These are phyloP conservation scores for Desmophyllum pertusum DNA, from an alignment of 92 coral and sea anemone genomes.

Conservation along the genomic window DNA sequence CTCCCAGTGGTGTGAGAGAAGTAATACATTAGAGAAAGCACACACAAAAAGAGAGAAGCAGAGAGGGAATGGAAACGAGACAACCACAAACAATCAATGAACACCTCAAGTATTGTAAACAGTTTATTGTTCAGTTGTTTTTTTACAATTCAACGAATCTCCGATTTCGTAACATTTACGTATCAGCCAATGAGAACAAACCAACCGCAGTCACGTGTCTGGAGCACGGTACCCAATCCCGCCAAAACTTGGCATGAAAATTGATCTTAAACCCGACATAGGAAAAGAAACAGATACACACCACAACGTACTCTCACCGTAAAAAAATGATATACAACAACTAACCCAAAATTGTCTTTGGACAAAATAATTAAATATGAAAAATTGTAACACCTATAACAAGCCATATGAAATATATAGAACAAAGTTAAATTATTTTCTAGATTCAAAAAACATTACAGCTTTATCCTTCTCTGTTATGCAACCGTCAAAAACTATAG, in stretches of 20 bases:
- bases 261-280: conserved; percentile 13
- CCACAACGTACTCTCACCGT: background rate
- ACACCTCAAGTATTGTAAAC: conserved; percentile 8
- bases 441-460: background rate
- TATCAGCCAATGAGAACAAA: conserved; percentile 22
- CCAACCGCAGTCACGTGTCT: conserved; percentile 1
- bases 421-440: background rate
- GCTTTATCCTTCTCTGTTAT: conserved; percentile 13
- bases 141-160: conserved; percentile 37
- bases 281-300: background rate
- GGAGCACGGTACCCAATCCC: conserved; percentile 3
- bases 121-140: conserved; percentile 25
- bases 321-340: conserved; percentile 1
- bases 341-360: conserved; percentile 17
- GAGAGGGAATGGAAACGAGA: no score
- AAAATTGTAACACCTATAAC: conserved; percentile 18
- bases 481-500: conserved; percentile 32
- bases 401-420: conserved; percentile 23
- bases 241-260: conserved; percentile 16
- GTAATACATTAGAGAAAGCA: no score
- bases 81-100: background rate
- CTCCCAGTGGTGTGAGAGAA: no score
- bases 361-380: conserved; percentile 17
- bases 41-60: no score
- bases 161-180: conserved; percentile 15